phyloP scores from a whole-genome alignment of 2,113 vertebrate species.

The Austrofundulus limnaeus region DNA sequence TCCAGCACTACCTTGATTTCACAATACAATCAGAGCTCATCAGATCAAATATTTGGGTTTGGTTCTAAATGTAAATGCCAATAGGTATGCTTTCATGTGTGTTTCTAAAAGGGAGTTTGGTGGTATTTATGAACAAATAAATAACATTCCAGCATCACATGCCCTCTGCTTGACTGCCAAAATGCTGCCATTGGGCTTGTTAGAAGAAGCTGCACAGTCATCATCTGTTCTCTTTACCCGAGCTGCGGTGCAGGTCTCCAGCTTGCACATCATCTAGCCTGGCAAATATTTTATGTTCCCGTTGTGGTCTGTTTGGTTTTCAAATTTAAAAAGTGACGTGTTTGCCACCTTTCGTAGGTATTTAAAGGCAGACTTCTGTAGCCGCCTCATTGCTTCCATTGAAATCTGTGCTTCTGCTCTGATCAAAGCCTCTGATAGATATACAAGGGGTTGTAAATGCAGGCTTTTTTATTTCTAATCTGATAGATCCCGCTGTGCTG shows the following conservation, averaged over 20 bases:
- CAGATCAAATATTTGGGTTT: constrained; percentile 19
- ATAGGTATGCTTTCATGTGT: constrained; percentile 12
- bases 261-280: constrained; percentile 58
- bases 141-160: constrained; percentile 66
- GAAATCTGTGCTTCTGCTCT: constrained; percentile 14
- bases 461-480: background rate
- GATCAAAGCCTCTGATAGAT: constrained; percentile 49
- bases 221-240: constrained; percentile 54
- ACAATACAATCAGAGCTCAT: constrained; percentile 26
- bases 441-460: constrained; percentile 9
- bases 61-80: constrained; percentile 20
- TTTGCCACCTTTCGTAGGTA: constrained; percentile 44
- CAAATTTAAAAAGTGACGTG: constrained; percentile 51
- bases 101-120: constrained; percentile 22
- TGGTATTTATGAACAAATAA: constrained; percentile 74
- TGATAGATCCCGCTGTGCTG: background rate
- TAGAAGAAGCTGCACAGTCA: constrained; percentile 58
- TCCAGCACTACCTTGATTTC: constrained; percentile 10
- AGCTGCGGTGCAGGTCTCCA: constrained; percentile 40
- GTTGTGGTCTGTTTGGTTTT: constrained; percentile 72
- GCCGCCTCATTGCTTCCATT: constrained; percentile 11
- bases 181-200: constrained; percentile 62
- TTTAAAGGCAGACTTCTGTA: constrained; percentile 61
- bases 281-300: constrained; percentile 80
- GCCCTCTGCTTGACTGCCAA: constrained; percentile 39